Base-by-base conservation (phyloP, 2,888 invertebrate genomes). In the Cephus pygmeus region DNA sequence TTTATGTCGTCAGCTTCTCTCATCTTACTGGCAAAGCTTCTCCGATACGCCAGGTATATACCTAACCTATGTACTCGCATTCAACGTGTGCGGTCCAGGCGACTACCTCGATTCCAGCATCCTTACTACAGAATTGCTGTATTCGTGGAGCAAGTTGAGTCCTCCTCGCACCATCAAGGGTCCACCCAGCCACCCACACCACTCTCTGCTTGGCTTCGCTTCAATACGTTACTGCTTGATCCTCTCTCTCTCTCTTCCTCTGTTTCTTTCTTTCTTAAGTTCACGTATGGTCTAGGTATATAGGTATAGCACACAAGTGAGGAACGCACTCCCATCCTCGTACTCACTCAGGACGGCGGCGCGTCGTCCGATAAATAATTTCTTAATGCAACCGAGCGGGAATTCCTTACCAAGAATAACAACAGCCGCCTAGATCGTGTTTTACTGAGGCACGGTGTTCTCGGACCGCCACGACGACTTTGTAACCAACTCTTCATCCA, bases 371-470 rank as follows among this genome's bases (percentile, higher is more conserved):
- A 71, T 71, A 71, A 71, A 71, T 71, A 71, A 71, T 71, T 71
- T 71, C 71, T 71, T 71, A 71, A 71, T 71, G 71, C 71, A 71
- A 71, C 71, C 71, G 71, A 71, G 71, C 71, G 31, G 71, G 71
- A 71, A 71, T 71, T 34, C 71, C 71, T 71, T 71, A 33, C 71
- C 71, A 71, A 71, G 71, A 71, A 71, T 71, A 71, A 71, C 71
- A 71, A 71, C 71, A 71, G 71, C 34, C 71, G 71, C 71, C 71
- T 71, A 71, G 71, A 71, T 71, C 34, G 71, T 71, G 71, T 71
- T 71, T 71, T 71, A 71, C 71, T 31, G 34, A 71, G 71, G 33
- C 71, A 31, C 71, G 71, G 33, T 71, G 71, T 71, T 71, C 34
- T 33, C 30, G 71, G 34, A 71, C 71, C 71, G 71, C 71, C 71